phyloP scores from a whole-genome alignment of 2,797 vertebrate species.

The Etheostoma nigrum region DNA sequence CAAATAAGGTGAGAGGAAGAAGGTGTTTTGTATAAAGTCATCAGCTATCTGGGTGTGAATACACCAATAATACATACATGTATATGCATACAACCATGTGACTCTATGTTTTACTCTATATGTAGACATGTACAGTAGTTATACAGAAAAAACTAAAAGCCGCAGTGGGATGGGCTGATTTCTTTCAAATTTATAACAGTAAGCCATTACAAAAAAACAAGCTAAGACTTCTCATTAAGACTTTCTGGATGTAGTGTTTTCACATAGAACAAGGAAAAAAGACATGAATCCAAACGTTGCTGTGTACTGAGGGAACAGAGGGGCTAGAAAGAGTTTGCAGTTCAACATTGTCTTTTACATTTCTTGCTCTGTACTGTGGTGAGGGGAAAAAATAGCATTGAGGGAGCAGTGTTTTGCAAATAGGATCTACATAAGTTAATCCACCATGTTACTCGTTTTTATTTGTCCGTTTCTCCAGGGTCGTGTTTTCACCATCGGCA shows the following conservation, averaged over 20 bases:
- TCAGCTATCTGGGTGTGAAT: not conserved
- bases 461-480: slow-evolving; percentile 53
- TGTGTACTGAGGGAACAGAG: no score
- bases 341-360: not conserved
- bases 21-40: not conserved
- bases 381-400: not conserved
- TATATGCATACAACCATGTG: not conserved
- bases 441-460: not conserved
- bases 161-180: not conserved
- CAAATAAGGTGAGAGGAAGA: not conserved
- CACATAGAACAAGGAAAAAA: not conserved
- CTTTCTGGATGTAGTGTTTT: not conserved
- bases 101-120: not conserved
- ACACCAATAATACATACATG: not conserved
- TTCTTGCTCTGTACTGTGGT: slow-evolving; percentile 3
- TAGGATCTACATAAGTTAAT: slow-evolving; percentile 10
- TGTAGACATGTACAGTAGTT: not conserved
- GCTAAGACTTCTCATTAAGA: slow-evolving; percentile 14
- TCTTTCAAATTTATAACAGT: slow-evolving; percentile 6
- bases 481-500: slow-evolving; percentile 80
- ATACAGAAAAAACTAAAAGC: not conserved
- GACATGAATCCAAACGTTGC: no score
- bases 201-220: not conserved
- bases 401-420: not conserved
- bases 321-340: not conserved